A percentile compares a stretch with the other conserved stretches of the same genome.
Conservation (phyloP, 2,888 invertebrate genomes). For the Capitulum mitella region DNA sequence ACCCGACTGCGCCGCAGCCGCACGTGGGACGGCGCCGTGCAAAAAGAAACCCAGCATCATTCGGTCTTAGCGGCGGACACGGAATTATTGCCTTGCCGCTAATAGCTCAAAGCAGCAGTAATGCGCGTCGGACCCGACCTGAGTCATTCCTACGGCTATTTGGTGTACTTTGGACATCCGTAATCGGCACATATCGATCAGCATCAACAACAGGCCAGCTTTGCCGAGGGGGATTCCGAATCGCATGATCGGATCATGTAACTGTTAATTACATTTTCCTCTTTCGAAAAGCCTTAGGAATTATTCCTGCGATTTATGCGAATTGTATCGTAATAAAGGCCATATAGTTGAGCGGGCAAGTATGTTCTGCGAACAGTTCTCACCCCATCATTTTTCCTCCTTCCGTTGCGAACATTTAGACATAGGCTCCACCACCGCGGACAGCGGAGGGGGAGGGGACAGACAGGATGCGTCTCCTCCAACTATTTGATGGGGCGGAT, state of each 20-base stretch:
- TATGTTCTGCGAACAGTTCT: no score
- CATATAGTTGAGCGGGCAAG: no score
- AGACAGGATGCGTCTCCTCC: no score
- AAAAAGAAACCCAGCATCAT: neutral
- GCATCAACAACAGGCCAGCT: no score
- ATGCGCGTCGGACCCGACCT: neutral
- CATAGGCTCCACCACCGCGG: no score
- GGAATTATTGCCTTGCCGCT: neutral
- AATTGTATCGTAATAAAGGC: neutral
- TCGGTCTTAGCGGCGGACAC: neutral
- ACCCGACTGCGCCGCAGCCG: neutral
- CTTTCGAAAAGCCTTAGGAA: no score
- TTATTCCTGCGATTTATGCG: neutral
- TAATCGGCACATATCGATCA: no score
- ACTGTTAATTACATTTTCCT: slow-evolving; percentile 4
- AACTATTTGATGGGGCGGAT: no score
- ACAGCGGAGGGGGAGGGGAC: no score
- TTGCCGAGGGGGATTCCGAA: neutral
- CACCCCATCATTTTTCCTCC: no score
- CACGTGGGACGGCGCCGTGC: neutral
- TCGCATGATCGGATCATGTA: neutral
- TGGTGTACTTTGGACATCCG: neutral
- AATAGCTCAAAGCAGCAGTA: neutral
- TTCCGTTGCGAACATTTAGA: no score
- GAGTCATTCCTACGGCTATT: neutral